phyloP scores from a whole-genome alignment of 92 coral and sea anemone genomes.

The Porites rus region DNA sequence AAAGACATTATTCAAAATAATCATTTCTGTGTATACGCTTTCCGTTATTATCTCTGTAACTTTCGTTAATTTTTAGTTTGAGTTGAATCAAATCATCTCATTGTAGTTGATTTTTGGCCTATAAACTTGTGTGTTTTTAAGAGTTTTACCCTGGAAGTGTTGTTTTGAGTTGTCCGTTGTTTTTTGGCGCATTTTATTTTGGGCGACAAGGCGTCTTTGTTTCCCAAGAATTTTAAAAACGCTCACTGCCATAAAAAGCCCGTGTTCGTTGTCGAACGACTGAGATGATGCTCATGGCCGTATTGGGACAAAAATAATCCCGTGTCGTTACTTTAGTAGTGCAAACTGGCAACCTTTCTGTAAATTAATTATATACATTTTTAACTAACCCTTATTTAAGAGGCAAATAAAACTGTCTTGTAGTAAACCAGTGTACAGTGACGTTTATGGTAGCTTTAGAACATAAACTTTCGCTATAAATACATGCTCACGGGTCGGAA shows the following conservation, averaged over 20 bases:
- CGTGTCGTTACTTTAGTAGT: neutral
- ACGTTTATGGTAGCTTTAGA: too few species aligned
- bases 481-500: too few species aligned
- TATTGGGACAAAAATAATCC: neutral
- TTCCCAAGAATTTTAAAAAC: neutral
- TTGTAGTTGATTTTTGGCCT: neutral
- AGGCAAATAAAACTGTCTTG: slow-evolving; percentile 34
- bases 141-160: neutral
- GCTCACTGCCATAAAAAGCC: neutral
- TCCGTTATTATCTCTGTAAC: neutral
- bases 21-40: slow-evolving; percentile 7
- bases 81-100: too few species aligned
- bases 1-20: slow-evolving; percentile 6
- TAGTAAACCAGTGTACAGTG: neutral
- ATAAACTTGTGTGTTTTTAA: slow-evolving; percentile 11
- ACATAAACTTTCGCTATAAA: too few species aligned
- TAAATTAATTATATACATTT: slow-evolving; percentile 20
- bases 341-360: neutral
- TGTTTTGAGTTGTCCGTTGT: slow-evolving; percentile 5
- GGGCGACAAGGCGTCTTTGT: slow-evolving; percentile 36
- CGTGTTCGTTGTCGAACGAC: neutral
- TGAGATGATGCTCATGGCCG: neutral
- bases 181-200: slow-evolving; percentile 17
- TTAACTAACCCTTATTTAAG: slow-evolving; percentile 37
- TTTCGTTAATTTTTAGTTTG: neutral